Conservation (phyloP, 2,113 vertebrate species). For the Dromaius novaehollandiae region DNA sequence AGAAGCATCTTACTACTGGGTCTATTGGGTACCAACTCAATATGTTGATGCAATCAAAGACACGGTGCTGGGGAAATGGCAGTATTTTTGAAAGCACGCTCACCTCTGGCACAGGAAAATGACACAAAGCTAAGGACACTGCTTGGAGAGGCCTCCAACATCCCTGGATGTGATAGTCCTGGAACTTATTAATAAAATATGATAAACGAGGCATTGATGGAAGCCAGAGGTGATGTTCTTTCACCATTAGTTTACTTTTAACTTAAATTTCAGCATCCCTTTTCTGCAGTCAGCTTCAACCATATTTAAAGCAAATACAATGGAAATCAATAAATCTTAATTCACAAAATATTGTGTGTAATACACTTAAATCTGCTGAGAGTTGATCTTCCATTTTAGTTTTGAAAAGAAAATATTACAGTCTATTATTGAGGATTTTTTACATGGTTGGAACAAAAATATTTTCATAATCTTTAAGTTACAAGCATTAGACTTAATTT, state of each 20-base stretch:
- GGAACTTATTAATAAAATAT: conserved; percentile 77
- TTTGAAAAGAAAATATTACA: conserved; percentile 53
- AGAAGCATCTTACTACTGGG: conserved; percentile 99
- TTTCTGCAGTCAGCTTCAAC: conserved; percentile 81
- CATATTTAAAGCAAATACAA: conserved; percentile 79
- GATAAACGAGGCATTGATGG: conserved; percentile 74
- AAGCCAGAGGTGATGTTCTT: conserved; percentile 87
- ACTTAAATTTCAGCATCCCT: conserved; percentile 81
- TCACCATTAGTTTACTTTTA: conserved; percentile 85
- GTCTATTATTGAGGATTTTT: conserved; percentile 63
- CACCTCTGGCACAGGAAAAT: conserved; percentile 93
- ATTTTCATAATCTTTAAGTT: conserved; percentile 75
- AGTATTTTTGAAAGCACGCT: conserved; percentile 99
- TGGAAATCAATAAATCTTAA: conserved; percentile 81
- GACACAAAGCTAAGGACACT: conserved; percentile 83
- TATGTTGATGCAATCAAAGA: conserved; percentile 99
- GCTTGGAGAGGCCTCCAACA: conserved; percentile 83
- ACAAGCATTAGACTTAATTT: conserved; percentile 57
- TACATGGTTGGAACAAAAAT: conserved; percentile 73
- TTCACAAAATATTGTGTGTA: conserved; percentile 76
- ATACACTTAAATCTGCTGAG: conserved; percentile 78
- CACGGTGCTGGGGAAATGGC: conserved; percentile 99
- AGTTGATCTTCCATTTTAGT: conserved; percentile 72
- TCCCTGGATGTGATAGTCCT: conserved; percentile 78
- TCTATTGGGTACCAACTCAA: conserved; percentile 98